Percentiles rank a stretch among this genome's conserved stretches.
These are phyloP conservation scores for Dendrolimus houi DNA, from an alignment of 2,888 invertebrate genomes.

Conservation along the genomic window DNA sequence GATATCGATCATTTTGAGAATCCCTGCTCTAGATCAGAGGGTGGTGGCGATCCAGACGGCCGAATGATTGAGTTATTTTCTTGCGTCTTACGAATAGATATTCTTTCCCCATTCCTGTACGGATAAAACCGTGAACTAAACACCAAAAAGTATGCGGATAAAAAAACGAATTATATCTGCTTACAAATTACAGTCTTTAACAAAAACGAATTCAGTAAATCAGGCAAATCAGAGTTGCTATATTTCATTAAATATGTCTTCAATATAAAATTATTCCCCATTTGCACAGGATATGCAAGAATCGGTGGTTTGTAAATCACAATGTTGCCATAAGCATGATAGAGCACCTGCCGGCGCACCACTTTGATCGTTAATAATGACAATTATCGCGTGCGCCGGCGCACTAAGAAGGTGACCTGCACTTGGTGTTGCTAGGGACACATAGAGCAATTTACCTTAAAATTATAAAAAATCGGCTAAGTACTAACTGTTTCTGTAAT, in stretches of 20 bases:
- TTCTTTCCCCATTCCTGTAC: too few species aligned
- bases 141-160: too few species aligned
- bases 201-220: background rate
- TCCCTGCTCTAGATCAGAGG: too few species aligned
- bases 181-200: background rate
- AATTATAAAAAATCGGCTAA: too few species aligned
- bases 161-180: too few species aligned
- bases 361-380: conserved; percentile 44
- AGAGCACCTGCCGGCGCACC: conserved; percentile 17
- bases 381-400: conserved; percentile 28
- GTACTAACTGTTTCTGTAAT: too few species aligned
- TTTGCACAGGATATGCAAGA: background rate
- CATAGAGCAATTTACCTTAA: too few species aligned
- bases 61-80: too few species aligned
- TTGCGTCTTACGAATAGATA: too few species aligned
- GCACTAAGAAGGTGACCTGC: conserved; percentile 24
- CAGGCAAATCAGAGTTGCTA: background rate
- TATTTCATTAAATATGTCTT: background rate
- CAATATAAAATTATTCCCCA: background rate
- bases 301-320: background rate
- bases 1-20: too few species aligned
- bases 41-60: too few species aligned
- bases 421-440: conserved; percentile 17
- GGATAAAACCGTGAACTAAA: too few species aligned
- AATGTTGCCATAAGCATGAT: conserved; percentile 9